Conservation (phyloP, 2,113 vertebrate genomes). For the Balaeniceps rex region DNA sequence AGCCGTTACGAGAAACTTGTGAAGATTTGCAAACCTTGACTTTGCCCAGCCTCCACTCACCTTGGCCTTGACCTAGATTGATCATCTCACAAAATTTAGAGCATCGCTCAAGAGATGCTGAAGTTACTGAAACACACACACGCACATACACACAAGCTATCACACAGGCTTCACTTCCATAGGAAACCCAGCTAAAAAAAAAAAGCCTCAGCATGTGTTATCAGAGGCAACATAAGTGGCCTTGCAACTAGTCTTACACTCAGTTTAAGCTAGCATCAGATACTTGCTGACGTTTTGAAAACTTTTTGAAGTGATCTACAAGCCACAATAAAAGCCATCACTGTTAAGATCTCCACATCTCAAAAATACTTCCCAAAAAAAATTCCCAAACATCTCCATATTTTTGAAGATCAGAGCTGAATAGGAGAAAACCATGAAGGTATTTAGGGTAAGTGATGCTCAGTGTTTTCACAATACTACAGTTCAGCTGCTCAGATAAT, state of each 20-base stretch:
- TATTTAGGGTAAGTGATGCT: background rate
- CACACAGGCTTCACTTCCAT: background rate
- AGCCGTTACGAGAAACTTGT: background rate
- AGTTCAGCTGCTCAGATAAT: background rate
- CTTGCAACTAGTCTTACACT: background rate
- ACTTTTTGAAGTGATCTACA: background rate
- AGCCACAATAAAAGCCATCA: background rate
- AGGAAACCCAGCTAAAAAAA: background rate
- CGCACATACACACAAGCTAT: background rate
- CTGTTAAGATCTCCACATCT: background rate
- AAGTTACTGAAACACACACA: background rate
- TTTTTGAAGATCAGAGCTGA: background rate
- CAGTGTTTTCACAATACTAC: background rate
- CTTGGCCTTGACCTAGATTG: constrained; percentile 3
- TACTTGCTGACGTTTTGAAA: background rate
- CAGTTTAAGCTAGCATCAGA: background rate
- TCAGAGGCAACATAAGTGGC: background rate
- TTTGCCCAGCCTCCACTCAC: background rate
- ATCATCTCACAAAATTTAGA: background rate
- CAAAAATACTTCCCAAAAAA: background rate
- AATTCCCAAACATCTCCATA: background rate
- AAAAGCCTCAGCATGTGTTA: background rate
- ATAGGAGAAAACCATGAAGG: background rate
- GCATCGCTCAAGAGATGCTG: background rate
- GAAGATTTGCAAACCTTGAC: background rate